These are phyloP conservation scores for Chondrosia reniformis DNA, from an alignment of 37 sponge, comb jelly and placozoan genomes.

Conservation along the genomic window DNA sequence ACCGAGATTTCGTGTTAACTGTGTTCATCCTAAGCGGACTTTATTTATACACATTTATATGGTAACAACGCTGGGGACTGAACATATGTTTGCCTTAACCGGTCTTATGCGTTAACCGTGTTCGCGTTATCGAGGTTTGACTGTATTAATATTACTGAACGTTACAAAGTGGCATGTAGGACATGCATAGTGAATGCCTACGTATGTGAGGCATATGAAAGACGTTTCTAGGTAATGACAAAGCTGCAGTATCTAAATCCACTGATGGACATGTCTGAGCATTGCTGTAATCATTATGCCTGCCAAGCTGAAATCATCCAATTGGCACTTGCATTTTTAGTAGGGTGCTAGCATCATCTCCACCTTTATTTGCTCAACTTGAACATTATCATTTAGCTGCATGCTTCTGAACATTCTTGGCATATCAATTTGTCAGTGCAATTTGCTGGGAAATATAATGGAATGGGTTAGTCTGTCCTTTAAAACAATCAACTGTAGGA, in stretches of 20 bases:
- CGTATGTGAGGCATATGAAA: too few relatives aligned
- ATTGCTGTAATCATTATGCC: not conserved
- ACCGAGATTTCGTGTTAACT: too few relatives aligned
- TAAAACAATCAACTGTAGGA: not conserved
- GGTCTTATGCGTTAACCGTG: too few relatives aligned
- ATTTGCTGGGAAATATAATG: slow-evolving; percentile 28
- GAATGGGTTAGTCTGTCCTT: slow-evolving; percentile 6
- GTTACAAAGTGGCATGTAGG: slow-evolving; percentile 2
- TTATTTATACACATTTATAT: too few relatives aligned
- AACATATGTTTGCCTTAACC: too few relatives aligned
- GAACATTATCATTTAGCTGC: slow-evolving; percentile 13
- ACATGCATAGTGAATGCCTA: too few relatives aligned
- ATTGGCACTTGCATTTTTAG: not conserved
- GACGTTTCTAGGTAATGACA: too few relatives aligned
- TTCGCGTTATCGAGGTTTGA: too few relatives aligned
- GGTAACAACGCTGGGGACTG: too few relatives aligned
- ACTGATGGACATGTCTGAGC: slow-evolving; percentile 26
- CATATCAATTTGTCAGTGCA: slow-evolving; percentile 57
- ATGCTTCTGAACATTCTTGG: slow-evolving; percentile 26
- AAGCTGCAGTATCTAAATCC: slow-evolving; percentile 28
- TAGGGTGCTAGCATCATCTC: not conserved
- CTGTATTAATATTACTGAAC: too few relatives aligned
- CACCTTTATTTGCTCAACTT: slow-evolving; percentile 23
- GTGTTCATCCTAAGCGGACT: too few relatives aligned
- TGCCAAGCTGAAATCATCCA: slow-evolving; percentile 18